Evolutionary conservation across 2,113 vertebrate genomes (phyloP), one percentile per base, ranked within the genome.

Genomic region (Hydropotes inermis): DNA sequence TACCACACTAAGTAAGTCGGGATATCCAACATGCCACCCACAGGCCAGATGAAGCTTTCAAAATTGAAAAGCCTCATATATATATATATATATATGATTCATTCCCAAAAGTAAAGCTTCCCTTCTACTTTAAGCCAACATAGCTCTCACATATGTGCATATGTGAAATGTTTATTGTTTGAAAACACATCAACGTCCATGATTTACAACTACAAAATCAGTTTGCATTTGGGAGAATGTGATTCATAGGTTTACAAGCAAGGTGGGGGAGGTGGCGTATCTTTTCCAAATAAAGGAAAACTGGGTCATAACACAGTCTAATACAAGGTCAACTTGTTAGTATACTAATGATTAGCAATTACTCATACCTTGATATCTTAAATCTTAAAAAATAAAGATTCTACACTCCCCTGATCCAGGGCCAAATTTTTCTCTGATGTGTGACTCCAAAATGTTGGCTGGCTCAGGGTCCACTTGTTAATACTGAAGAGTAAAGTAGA

Each of bases 21-120:
- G 97, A 88, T 95, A 98, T 97, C 94, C 97, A 98, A 93, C 96
- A 97, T 94, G 93, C 98, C 98, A 97, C 98, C 98, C 98, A 98
- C 97, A 5, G 91, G 96, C 97, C 98, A 98, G 97, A 98, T 98
- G 98, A 98, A 98, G 86, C 91, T 96, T 98, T 96, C 94, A 94
- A 89, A 98, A 91, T 91, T 96, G 93, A 96, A 97, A 98, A 97
- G 23, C 61, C 52, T 95, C 55, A 95, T 81, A 74, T 84, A 95
- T 83, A 74, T 84, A 92, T 83, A 92, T 87, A 78, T 58, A 88
- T 87, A 47, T 89, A 57, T 43, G 45, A 96, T 86, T 97, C 92
- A 95, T 94, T 96, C 87, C 95, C 83, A 84, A 95, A 97, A 91
- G 52, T 79, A 95, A 96, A 96, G 60, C 27, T 90, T 93, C 52